These are phyloP conservation scores for Diaphora mendica DNA, from an alignment of 2,888 invertebrate species.

Conservation along the genomic window DNA sequence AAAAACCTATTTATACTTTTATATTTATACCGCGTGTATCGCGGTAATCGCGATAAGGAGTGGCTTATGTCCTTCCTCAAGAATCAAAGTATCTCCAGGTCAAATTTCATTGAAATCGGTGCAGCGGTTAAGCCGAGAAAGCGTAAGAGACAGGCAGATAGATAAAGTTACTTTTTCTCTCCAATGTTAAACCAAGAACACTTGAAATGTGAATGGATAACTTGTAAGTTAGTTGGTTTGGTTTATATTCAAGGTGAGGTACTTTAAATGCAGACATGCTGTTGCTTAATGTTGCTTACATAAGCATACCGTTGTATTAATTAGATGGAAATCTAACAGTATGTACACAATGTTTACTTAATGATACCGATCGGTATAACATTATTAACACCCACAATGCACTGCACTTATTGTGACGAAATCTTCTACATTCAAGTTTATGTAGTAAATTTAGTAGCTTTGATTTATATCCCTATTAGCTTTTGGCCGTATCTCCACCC, in stretches of 20 bases:
- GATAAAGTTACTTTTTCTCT: conserved; percentile 14
- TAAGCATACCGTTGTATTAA: conserved; percentile 55
- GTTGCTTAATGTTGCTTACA: conserved; percentile 43
- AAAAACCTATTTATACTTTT: too few species aligned
- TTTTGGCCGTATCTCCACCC: too few species aligned
- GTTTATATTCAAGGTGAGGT: conserved; percentile 15
- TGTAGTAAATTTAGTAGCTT: conserved; percentile 9
- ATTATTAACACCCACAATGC: conserved; percentile 53
- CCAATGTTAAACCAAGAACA: not conserved
- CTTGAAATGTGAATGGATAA: conserved; percentile 16
- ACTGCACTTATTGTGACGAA: conserved; percentile 49
- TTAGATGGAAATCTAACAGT: conserved; percentile 58
- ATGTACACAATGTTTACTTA: conserved; percentile 54
- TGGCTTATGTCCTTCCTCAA: too few species aligned
- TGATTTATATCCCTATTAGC: not conserved
- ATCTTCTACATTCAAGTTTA: conserved; percentile 40
- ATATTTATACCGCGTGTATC: too few species aligned
- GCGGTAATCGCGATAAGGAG: too few species aligned
- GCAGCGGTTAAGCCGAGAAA: too few species aligned
- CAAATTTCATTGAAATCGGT: too few species aligned
- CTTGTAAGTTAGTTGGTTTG: conserved; percentile 10
- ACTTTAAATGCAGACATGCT: conserved; percentile 48
- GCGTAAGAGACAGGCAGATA: too few species aligned
- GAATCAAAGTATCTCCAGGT: too few species aligned
- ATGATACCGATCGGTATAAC: conserved; percentile 35